Base-by-base conservation (phyloP, 2,797 vertebrate genomes). In the Notolepis coatsorum region DNA sequence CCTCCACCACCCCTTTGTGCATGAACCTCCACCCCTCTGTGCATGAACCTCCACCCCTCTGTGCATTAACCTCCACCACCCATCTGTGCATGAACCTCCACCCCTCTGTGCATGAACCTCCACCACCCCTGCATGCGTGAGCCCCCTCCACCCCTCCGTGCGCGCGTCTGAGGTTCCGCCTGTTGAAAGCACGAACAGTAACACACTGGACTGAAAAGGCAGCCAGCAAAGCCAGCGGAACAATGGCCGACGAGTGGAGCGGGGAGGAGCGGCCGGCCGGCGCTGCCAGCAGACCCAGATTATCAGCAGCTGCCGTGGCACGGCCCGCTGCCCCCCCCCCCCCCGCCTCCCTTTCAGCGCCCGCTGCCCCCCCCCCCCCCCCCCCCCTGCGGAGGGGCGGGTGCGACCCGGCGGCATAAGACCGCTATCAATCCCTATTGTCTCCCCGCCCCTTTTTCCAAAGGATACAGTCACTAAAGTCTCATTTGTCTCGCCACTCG, bases 381-480 rank as follows among this genome's bases (percentile, higher is more conserved):
- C 15, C 17, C 15, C 17, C 7, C 2, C 27, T 15, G 48, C 33
- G 17, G 21, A 15, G 48, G 8, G 8, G 48, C 7, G 6, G 10
- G 10, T 41, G 56, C 33, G 51, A 39, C 42, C 10, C 1, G 13
- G 13, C 24, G 60, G 33, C 48, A 68, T 61, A 53, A 57, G 51
- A 51, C 50, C 57, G 67, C 51, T 23, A 49, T 72, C 61, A 41
- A 1, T 49, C 62, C 58, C 65, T 42, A 77, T 74, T 80, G 63
- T 73, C 27, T 47, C n/a, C 2, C 13, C 27, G 6, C 43, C 57
- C 21, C 33, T n/a, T n/a, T 37, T 23, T 35, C 33, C 15, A 33
- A 59, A 59, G 43, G n/a, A 48, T 68, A 79, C 63, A 68, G 65
- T 75, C 75, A 73, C 73, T 65, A 65, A 79, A 75, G 79, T 68